phyloP scores from a whole-genome alignment of 2,113 vertebrate genomes.

The Mustelus asterias region DNA sequence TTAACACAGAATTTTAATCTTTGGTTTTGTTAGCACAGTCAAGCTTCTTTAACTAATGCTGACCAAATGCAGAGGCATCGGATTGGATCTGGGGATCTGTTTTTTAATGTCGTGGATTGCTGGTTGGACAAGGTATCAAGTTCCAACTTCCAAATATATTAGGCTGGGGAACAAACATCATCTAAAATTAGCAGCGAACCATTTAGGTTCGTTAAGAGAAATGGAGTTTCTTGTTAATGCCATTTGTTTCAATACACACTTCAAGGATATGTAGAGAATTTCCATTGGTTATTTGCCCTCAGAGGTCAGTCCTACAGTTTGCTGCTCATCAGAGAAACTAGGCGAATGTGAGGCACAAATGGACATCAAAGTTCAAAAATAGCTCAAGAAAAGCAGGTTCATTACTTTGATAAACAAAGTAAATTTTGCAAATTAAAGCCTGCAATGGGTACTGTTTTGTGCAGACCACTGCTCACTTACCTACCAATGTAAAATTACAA shows the following conservation, averaged over 20 bases:
- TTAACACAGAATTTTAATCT: neutral
- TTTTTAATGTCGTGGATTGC: neutral
- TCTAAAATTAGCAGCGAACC: neutral
- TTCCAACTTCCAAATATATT: neutral
- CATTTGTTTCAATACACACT: neutral
- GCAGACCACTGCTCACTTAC: neutral
- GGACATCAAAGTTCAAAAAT: neutral
- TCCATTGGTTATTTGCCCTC: neutral
- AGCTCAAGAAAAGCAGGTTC: neutral
- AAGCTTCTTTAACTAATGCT: neutral
- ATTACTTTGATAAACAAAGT: neutral
- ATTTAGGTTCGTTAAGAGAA: neutral
- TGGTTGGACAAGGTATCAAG: neutral
- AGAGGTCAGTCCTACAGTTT: neutral
- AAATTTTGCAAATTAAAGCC: neutral
- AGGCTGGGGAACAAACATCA: neutral
- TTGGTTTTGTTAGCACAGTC: neutral
- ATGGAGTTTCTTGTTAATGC: neutral
- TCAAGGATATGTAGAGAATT: neutral
- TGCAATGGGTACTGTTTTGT: neutral
- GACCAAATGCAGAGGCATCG: neutral
- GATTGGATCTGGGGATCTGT: neutral
- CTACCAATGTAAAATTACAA: neutral
- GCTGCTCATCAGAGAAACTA: neutral
- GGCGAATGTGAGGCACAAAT: neutral